Evolutionary conservation across 2,888 invertebrate species (phyloP), one percentile per base, ranked within the genome.

Genomic region (Hanleya hanleyi): DNA sequence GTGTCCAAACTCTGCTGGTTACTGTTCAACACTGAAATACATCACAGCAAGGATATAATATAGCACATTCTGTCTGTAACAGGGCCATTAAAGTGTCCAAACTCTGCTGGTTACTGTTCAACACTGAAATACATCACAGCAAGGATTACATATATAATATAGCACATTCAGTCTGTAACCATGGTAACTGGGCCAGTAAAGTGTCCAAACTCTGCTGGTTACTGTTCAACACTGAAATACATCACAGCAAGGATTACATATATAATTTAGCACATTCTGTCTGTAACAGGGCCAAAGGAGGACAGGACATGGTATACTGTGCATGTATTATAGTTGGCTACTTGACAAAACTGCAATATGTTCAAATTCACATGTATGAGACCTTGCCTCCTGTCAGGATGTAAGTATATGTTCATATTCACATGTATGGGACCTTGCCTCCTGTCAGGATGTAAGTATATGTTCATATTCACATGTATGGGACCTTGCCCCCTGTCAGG

Each of bases 251-350:
- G n/a, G n/a, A n/a, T n/a, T n/a, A n/a, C n/a, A n/a, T n/a, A n/a
- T n/a, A n/a, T n/a, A n/a, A n/a, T n/a, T n/a, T n/a, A n/a, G 97
- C 96, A 35, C 97, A 95, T 15, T 97, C 95, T 12, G 97, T 95
- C 92, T 97, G 96, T 18, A 99, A 92, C 64, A 98, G 91, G 0
- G 97, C 97, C 76, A 96, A n/a, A n/a, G n/a, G n/a, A n/a, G n/a
- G n/a, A n/a, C n/a, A n/a, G n/a, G n/a, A n/a, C n/a, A n/a, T n/a
- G n/a, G 92, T 0, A 96, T 95, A 33, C 96, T 96, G 83, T 98
- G 98, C 36, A 95, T 92, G n/a, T 95, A 95, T 89, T 95, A n/a
- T n/a, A n/a, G 94, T 65, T 94, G 94, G 36, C 15, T 37, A n/a
- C 64, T 36, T 15, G n/a, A 9, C 36, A 57, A 57, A 15, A 57